Percentiles rank a stretch among this genome's conserved stretches.
These are phyloP conservation scores for Hemistola chrysoprasaria DNA, from an alignment of 2,888 invertebrate species.

Conservation along the genomic window DNA sequence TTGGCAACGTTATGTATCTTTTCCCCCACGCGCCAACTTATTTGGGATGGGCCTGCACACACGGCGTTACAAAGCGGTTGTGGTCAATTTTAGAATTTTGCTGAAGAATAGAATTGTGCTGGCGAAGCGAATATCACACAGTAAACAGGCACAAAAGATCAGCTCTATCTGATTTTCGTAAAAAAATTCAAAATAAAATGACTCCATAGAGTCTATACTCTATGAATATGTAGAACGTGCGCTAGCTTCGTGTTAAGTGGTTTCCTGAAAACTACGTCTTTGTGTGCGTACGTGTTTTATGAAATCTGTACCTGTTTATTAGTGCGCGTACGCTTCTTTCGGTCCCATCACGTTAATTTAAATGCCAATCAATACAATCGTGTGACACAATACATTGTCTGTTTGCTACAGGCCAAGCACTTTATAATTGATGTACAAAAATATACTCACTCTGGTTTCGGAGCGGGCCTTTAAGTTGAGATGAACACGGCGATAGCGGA, in stretches of 20 bases:
- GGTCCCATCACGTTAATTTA: slow-evolving; percentile 41
- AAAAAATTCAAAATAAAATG: too few relatives aligned
- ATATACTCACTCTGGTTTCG: slow-evolving; percentile 85
- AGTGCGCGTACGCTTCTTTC: slow-evolving; percentile 32
- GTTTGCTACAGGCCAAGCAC: slow-evolving; percentile 69
- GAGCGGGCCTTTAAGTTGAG: slow-evolving; percentile 83
- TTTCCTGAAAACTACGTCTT: too few relatives aligned
- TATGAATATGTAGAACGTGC: too few relatives aligned
- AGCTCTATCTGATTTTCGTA: too few relatives aligned
- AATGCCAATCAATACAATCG: slow-evolving; percentile 61
- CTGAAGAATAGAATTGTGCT: slow-evolving; percentile 29
- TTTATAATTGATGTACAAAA: slow-evolving; percentile 33
- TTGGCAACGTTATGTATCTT: too few relatives aligned
- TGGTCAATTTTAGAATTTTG: slow-evolving; percentile 50
- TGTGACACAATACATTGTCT: slow-evolving; percentile 48
- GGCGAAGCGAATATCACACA: slow-evolving; percentile 39
- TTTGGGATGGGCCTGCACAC: slow-evolving; percentile 34
- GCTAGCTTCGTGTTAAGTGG: too few relatives aligned
- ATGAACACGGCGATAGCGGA: slow-evolving; percentile 62
- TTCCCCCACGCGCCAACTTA: too few relatives aligned
- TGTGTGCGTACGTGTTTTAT: too few relatives aligned
- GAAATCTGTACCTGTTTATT: too few relatives aligned
- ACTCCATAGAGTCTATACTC: too few relatives aligned
- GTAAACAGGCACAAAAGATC: too few relatives aligned
- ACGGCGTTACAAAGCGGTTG: slow-evolving; percentile 57